Conservation (phyloP, 2,113 vertebrate species). For the Ariopsis seemanni region DNA sequence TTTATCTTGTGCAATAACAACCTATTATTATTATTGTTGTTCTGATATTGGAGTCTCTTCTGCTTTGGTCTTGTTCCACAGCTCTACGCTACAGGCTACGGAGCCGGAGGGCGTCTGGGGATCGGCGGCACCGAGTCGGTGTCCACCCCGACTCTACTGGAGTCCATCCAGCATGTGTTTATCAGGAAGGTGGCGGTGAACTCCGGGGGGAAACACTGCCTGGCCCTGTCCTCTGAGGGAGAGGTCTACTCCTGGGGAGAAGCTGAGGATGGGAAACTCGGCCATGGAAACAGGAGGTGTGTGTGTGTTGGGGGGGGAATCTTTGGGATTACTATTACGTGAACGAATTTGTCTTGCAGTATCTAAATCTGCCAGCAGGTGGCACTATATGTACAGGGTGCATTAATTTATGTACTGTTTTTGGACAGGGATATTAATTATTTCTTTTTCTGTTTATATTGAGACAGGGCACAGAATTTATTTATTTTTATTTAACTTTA, state of each 20-base stretch:
- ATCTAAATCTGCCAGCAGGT: slow-evolving; percentile 3
- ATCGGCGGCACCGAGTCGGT: slow-evolving; percentile 97
- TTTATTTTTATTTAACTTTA: background rate
- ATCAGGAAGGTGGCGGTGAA: slow-evolving; percentile 98
- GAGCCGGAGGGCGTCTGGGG: slow-evolving; percentile 93
- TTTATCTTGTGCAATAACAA: too few relatives aligned
- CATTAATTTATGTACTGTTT: too few relatives aligned
- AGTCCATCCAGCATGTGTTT: slow-evolving; percentile 97
- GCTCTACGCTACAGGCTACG: slow-evolving; percentile 97
- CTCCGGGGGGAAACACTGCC: slow-evolving; percentile 96
- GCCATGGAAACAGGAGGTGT: slow-evolving; percentile 95
- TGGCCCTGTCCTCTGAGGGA: slow-evolving; percentile 93
- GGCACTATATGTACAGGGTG: background rate
- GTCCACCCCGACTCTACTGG: slow-evolving; percentile 91
- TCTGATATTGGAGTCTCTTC: background rate
- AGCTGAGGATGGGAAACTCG: slow-evolving; percentile 95
- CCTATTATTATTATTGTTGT: too few relatives aligned
- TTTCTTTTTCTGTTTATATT: background rate
- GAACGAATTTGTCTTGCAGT: background rate
- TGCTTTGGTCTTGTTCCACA: slow-evolving; percentile 56
- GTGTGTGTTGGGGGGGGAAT: background rate
- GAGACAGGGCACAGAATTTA: background rate
- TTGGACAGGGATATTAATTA: background rate
- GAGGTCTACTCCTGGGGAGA: slow-evolving; percentile 99
- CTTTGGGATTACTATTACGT: background rate